Base-by-base conservation (phyloP, 2,888 invertebrate species). In the Pyrrhosoma nymphula region DNA sequence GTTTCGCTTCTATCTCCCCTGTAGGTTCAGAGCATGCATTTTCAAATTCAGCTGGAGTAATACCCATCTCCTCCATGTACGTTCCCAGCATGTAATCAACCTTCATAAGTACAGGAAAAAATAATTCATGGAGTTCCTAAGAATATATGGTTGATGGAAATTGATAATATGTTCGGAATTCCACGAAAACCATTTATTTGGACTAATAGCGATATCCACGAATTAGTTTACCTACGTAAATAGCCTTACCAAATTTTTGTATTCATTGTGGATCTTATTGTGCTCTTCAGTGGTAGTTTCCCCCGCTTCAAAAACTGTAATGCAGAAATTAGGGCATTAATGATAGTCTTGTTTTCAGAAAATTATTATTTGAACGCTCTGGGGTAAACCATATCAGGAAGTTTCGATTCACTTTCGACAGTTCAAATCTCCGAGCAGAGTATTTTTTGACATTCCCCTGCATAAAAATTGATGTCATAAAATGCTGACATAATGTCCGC, bases 11-110 rank as follows among this genome's bases (percentile, higher is more conserved):
- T 97, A 96, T 96, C 97, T 97, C 95, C 97, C 96, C n/a, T 97
- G 97, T 0, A 97, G 97, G 69, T 97, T 95, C 39, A 69, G 97
- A 97, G 96, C 99, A 99, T 16, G 99, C 99, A 95, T 98, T 97
- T 97, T 99, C 98, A 96, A 99, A 99, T 96, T 99, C 99, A 96
- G 99, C 98, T 0, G 99, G 98, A 0, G 98, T 98, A 96, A 99
- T 99, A 91, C 98, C 98, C 96, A 99, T 98, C 96, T 99, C 99
- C 96, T 99, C 99, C 98, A 99, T 99, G 96, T 99, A 99, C 95
- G 98, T 99, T 89, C 99, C 98, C 90, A 99, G 97, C 98, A 99
- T 98, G 95, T 98, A 98, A 96, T 99, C 99, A n/a, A 99, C 98
- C 98, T 98, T 96, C 39, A 95, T n/a, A 96, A 88, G 39, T 60